Evolutionary conservation across 2,113 vertebrate species (phyloP).

Genomic region (Oncorhynchus nerka): DNA sequence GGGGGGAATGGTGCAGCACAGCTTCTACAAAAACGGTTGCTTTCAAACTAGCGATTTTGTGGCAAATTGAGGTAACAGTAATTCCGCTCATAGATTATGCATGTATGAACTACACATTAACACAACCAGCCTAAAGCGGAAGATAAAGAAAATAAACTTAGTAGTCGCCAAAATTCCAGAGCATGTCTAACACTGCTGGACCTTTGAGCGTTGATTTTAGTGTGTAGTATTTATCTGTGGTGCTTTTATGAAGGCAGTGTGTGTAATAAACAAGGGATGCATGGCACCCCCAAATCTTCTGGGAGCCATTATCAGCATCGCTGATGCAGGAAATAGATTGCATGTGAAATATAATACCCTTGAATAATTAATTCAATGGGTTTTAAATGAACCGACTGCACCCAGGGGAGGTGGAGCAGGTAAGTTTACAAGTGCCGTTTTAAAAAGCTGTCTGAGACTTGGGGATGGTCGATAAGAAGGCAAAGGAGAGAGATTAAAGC

Average conservation of each 20-base stretch:
- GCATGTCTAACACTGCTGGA: conserved; percentile 14
- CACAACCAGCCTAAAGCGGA: too few species aligned
- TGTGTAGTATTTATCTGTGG: not conserved
- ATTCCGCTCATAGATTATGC: too few species aligned
- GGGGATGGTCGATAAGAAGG: conserved; percentile 48
- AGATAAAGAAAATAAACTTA: too few species aligned
- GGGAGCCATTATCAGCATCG: conserved; percentile 75
- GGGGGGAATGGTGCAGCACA: too few species aligned
- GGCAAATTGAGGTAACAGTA: too few species aligned
- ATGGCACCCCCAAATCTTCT: conserved; percentile 53
- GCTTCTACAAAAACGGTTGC: too few species aligned
- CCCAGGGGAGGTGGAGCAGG: conserved; percentile 33
- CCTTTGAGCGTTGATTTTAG: conserved; percentile 43
- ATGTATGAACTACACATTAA: too few species aligned
- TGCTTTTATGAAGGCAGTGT: conserved; percentile 38
- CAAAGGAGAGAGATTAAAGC: conserved; percentile 37
- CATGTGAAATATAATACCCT: conserved; percentile 73
- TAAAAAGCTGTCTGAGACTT: conserved; percentile 42
- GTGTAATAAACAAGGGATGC: conserved; percentile 54
- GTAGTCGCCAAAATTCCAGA: too few species aligned
- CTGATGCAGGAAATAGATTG: conserved; percentile 78
- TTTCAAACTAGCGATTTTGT: too few species aligned
- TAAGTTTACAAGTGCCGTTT: conserved; percentile 48
- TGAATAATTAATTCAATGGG: conserved; percentile 77
- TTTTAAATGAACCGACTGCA: conserved; percentile 70